Base-by-base conservation (phyloP, 2,888 invertebrate species). In the Heteromyza rotundicornis region DNA sequence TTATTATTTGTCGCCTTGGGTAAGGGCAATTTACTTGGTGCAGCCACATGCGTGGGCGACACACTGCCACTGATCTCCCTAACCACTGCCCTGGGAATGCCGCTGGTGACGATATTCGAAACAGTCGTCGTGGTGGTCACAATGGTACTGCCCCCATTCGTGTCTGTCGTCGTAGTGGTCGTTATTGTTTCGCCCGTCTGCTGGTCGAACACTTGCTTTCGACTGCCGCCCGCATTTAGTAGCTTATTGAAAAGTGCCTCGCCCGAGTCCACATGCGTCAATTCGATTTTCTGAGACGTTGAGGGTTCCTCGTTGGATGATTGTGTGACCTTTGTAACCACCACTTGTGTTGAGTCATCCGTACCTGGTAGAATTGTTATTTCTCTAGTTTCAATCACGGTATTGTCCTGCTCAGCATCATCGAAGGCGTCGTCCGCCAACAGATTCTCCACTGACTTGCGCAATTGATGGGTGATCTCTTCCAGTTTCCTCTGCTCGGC, bases 51-150 rank as follows among this genome's bases (percentile, higher is more conserved):
- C 3, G 8, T 51, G 54, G 40, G 24, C 49, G 1, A 10, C n/a
- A n/a, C n/a, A n/a, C 54, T 35, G 10, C 12, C 40, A 36, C 16
- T 40, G n/a, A 2, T 70, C 27, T 56, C 35, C 40, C 57, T 59
- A 24, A 47, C 27, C 2, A 63, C 52, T 7, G 72, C 70, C 55
- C 76, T 62, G 59, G 81, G 81, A 69, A 81, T 81, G 62, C 81
- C 81, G 67, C 81, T 81, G 65, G 80, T 79, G 65, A 77, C 75
- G 63, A 80, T 68, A 61, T 80, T 81, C 68, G 81, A 80, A 57
- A 80, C 72, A 35, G 79, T 76, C 56, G 80, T 81, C 49, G 81
- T 81, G 62, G 81, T 81, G 55, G 80, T 80, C 63, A 76, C 71
- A 59, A 75, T 72, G 56, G 74, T 76, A 59, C 70, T 63, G 40